Percentiles rank a stretch among this genome's conserved stretches.
Evolutionary conservation across 2,888 invertebrate genomes (phyloP).

Genomic region (Aquatica leii): DNA sequence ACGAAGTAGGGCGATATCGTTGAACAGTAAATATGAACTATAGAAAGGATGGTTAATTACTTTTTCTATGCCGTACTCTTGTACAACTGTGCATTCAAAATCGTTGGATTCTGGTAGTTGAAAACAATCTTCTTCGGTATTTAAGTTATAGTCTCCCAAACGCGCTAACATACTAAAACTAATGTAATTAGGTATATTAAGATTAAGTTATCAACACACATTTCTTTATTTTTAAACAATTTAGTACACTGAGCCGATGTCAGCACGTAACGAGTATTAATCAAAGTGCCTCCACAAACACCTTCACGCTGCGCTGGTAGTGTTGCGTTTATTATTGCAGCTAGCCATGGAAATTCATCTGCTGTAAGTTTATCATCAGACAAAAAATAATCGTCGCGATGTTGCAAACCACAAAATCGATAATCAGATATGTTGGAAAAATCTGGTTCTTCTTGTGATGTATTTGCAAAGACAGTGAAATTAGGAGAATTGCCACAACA

Average conservation of each 20-base stretch:
- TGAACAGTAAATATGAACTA: neutral
- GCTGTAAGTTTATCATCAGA: too few species aligned
- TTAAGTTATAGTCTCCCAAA: neutral
- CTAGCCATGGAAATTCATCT: too few species aligned
- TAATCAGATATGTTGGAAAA: too few species aligned
- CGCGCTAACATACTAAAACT: neutral
- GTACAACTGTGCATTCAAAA: neutral
- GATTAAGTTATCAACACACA: neutral
- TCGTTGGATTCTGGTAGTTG: neutral
- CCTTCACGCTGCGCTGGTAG: too few species aligned
- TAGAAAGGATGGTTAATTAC: slow-evolving; percentile 1
- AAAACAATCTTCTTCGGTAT: neutral
- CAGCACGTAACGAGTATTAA: neutral
- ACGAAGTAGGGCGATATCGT: neutral
- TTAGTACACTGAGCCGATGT: neutral
- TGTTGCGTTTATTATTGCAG: too few species aligned
- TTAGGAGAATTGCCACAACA: too few species aligned
- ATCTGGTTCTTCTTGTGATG: too few species aligned
- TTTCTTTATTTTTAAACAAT: neutral
- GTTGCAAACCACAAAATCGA: too few species aligned
- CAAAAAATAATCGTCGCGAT: too few species aligned
- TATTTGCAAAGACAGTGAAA: too few species aligned
- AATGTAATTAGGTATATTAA: neutral
- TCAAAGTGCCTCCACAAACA: neutral
- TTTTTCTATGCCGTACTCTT: neutral